Evolutionary conservation across 2,797 vertebrate genomes (phyloP).

Genomic region (Smutsia gigantea): DNA sequence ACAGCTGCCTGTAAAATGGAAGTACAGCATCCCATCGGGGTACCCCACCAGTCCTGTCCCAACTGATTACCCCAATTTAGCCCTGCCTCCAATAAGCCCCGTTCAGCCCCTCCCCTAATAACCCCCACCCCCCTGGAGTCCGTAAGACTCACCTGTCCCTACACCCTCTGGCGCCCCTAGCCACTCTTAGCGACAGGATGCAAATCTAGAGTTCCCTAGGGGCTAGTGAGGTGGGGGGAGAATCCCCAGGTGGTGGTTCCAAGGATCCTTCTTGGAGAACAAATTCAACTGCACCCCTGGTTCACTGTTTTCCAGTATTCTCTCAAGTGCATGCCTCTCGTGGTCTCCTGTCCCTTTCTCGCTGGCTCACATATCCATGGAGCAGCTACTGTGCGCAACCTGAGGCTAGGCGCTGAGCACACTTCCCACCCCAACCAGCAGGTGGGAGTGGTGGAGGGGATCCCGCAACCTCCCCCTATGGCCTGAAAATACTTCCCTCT

Average conservation of each 20-base stretch:
- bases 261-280: not conserved
- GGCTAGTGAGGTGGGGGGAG: not conserved
- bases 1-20: not conserved
- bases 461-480: not conserved
- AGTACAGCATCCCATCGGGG: not conserved
- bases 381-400: not conserved
- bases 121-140: not conserved
- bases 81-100: not conserved
- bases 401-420: not conserved
- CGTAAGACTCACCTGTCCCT: not conserved
- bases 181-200: not conserved
- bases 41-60: not conserved
- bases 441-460: not conserved
- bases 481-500: not conserved
- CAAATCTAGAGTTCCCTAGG: not conserved
- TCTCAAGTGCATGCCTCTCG: not conserved
- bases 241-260: not conserved
- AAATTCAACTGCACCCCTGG: not conserved
- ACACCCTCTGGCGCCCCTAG: not conserved
- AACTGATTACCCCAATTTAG: not conserved
- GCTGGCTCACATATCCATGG: not conserved
- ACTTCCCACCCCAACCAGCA: not conserved
- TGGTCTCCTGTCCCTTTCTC: not conserved
- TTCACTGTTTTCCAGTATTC: not conserved
- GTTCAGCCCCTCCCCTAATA: not conserved